Percentiles rank a stretch among this genome's conserved stretches.
These are phyloP conservation scores for Montipora foliosa DNA, from an alignment of 64 coral and sea anemone genomes.

Conservation along the genomic window DNA sequence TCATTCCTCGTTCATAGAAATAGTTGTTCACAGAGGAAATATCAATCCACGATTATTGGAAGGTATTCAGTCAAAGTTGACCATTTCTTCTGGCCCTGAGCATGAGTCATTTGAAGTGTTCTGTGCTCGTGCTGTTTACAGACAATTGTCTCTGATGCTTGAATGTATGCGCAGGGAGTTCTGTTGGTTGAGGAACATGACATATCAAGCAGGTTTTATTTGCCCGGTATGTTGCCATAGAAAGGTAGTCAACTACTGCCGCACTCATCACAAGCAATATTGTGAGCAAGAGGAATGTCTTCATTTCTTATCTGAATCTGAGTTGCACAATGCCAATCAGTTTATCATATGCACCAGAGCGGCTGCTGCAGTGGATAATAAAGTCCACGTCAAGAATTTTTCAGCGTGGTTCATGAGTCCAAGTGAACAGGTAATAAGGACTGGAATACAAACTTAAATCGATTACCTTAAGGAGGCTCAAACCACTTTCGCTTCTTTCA, in stretches of 20 bases:
- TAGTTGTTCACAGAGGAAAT: constrained; percentile 35
- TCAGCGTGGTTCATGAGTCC: neutral
- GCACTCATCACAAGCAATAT: neutral
- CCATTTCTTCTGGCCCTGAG: neutral
- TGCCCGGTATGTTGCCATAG: constrained; percentile 10
- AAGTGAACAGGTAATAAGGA: neutral
- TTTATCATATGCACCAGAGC: neutral
- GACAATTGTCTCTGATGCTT: constrained; percentile 1
- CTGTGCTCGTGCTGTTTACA: constrained; percentile 11
- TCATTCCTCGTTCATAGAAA: constrained; percentile 13
- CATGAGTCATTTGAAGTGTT: neutral
- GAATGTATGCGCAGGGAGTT: constrained; percentile 32
- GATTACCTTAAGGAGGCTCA: neutral
- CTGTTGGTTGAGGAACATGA: constrained; percentile 34
- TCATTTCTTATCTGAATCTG: constrained; percentile 19
- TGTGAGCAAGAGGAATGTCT: constrained; percentile 38
- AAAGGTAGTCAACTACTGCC: neutral
- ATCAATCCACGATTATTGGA: neutral
- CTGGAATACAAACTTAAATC: neutral
- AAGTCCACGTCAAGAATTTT: neutral
- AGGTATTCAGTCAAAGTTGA: neutral
- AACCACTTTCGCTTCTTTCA: too few relatives aligned
- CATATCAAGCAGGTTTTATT: neutral
- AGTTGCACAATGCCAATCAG: neutral
- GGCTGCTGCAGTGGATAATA: constrained; percentile 5